These are phyloP conservation scores for Megamerina dolium DNA, from an alignment of 2,888 invertebrate genomes.

Conservation along the genomic window DNA sequence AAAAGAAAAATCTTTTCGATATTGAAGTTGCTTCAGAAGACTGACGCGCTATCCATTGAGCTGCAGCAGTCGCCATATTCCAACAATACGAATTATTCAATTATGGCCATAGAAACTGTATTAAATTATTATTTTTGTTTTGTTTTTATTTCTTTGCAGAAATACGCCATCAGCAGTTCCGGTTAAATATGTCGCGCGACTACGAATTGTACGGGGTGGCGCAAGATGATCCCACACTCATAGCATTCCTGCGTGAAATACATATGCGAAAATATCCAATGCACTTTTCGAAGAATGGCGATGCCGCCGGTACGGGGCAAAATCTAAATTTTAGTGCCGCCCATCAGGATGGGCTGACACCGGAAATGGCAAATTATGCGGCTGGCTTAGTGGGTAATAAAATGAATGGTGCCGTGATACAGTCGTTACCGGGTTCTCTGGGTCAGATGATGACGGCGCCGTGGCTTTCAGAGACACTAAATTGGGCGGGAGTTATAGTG, in stretches of 20 bases:
- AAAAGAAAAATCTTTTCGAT: no score
- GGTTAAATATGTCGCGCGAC: constrained; percentile 72
- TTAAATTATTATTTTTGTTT: constrained; percentile 1
- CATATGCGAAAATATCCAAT: constrained; percentile 55
- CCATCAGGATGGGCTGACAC: constrained; percentile 37
- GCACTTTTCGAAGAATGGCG: constrained; percentile 33
- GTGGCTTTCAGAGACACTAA: constrained; percentile 64
- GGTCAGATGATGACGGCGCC: constrained; percentile 60
- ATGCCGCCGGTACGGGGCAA: constrained; percentile 15
- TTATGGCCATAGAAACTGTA: not conserved
- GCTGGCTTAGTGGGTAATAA: constrained; percentile 43
- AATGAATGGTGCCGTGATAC: constrained; percentile 65
- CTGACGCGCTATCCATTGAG: no score
- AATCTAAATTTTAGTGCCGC: constrained; percentile 34
- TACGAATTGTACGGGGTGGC: constrained; percentile 67
- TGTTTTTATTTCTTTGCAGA: constrained; percentile 47
- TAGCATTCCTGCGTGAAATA: constrained; percentile 68
- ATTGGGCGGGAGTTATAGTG: constrained; percentile 70
- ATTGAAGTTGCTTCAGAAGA: no score
- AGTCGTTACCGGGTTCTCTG: constrained; percentile 57
- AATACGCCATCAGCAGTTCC: constrained; percentile 69
- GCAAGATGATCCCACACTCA: constrained; percentile 68
- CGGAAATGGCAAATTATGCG: constrained; percentile 45
- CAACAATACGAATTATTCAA: no score
- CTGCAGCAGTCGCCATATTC: no score